These are phyloP conservation scores for Colius striatus DNA, from an alignment of 2,113 vertebrate genomes.

Conservation along the genomic window DNA sequence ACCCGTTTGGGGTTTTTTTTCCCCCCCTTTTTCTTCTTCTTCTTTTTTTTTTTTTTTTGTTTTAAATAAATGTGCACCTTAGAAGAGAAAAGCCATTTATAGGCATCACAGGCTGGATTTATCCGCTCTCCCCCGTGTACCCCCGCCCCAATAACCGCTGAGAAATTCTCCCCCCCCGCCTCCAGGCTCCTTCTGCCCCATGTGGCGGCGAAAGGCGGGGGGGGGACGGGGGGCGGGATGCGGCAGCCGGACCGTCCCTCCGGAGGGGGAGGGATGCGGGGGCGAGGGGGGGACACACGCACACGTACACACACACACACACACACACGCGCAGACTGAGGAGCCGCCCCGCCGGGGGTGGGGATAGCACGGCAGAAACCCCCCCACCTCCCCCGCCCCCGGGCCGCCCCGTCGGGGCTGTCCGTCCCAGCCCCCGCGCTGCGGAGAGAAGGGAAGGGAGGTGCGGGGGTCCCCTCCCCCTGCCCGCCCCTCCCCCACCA, in stretches of 20 bases:
- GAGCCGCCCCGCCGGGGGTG: slow-evolving; percentile 18
- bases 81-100: slow-evolving; percentile 76
- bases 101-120: slow-evolving; percentile 68
- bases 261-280: neutral
- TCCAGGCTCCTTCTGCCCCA: neutral
- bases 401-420: slow-evolving; percentile 37
- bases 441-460: neutral
- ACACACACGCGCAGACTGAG: neutral
- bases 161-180: neutral
- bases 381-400: slow-evolving; percentile 3
- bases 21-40: slow-evolving; percentile 42
- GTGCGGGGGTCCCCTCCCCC: slow-evolving; percentile 7
- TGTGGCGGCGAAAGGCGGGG: neutral
- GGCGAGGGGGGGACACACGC: neutral
- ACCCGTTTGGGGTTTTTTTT: slow-evolving; percentile 63
- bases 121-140: slow-evolving; percentile 34
- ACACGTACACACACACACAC: neutral
- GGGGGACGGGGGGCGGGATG: neutral
- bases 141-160: neutral
- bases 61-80: slow-evolving; percentile 65
- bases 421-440: slow-evolving; percentile 31
- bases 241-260: neutral
- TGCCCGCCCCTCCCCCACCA: slow-evolving; percentile 28
- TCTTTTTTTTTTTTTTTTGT: slow-evolving; percentile 53
- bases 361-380: slow-evolving; percentile 48